Conservation (phyloP, 1,140 invertebrate genomes). For the Polypedilum pembai region DNA sequence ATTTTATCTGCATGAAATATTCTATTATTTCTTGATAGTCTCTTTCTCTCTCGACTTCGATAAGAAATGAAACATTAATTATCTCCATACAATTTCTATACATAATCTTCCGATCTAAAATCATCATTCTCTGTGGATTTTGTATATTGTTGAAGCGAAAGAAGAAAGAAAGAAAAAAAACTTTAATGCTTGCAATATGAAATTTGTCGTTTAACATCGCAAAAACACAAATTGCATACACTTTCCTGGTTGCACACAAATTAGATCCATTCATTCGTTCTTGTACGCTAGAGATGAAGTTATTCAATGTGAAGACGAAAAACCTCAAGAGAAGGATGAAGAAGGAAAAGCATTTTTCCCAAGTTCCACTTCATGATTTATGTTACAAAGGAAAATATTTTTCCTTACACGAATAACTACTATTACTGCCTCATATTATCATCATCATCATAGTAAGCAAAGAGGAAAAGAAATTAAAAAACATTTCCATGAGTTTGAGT, state of each 20-base stretch:
- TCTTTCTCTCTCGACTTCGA: neutral
- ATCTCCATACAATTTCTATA: neutral
- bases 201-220: neutral
- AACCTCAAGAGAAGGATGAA: conserved; percentile 6
- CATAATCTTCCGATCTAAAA: neutral
- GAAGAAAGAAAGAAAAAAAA: too few species aligned
- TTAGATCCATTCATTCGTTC: neutral
- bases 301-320: neutral
- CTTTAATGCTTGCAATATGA: neutral
- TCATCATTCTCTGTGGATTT: neutral
- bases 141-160: neutral
- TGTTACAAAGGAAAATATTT: neutral
- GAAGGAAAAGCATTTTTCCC: neutral
- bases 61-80: conserved; percentile 19
- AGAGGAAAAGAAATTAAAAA: neutral
- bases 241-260: conserved; percentile 1
- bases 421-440: too few species aligned
- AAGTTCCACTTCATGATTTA: conserved; percentile 11
- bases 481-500: neutral
- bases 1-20: too few species aligned
- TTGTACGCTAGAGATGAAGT: neutral
- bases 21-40: too few species aligned
- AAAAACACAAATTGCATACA: neutral
- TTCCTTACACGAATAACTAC: neutral
- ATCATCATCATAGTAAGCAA: neutral